Percentiles rank a stretch among this genome's conserved stretches.
Evolutionary conservation across 2,888 invertebrate genomes (phyloP).

Genomic region (Drosophila tripunctata): DNA sequence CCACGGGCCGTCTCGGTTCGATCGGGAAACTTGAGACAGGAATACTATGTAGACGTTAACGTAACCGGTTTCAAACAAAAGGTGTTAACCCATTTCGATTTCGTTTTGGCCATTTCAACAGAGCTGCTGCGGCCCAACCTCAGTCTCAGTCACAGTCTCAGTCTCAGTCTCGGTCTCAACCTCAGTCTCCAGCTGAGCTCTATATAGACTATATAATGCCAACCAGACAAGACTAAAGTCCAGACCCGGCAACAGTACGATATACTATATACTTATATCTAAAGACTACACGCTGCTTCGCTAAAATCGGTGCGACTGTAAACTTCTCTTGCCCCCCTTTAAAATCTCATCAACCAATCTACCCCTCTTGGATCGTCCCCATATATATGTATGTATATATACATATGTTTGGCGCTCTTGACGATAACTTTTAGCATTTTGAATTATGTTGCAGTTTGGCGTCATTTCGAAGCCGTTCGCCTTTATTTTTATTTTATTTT

Average conservation of each 20-base stretch:
- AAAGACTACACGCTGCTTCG: slow-evolving; percentile 35
- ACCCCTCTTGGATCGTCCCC: background rate
- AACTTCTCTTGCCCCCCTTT: background rate
- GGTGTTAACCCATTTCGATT: slow-evolving; percentile 77
- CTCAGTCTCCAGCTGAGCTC: background rate
- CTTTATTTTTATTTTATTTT: slow-evolving; percentile 36
- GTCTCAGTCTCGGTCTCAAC: too few relatives aligned
- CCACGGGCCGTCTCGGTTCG: slow-evolving; percentile 22
- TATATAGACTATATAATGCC: background rate
- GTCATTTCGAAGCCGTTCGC: slow-evolving; percentile 59
- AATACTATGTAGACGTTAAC: slow-evolving; percentile 20
- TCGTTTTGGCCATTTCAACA: slow-evolving; percentile 53
- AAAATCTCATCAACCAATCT: background rate
- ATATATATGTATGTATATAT: too few relatives aligned
- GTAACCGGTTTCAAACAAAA: slow-evolving; percentile 68
- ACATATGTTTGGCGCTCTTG: slow-evolving; percentile 65
- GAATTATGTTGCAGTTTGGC: slow-evolving; percentile 73
- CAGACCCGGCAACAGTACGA: slow-evolving; percentile 31
- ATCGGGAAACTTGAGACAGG: slow-evolving; percentile 54
- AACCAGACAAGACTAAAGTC: background rate
- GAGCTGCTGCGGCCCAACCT: slow-evolving; percentile 19
- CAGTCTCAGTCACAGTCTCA: slow-evolving; percentile 9
- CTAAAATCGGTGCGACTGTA: slow-evolving; percentile 17
- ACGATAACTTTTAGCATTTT: slow-evolving; percentile 78
- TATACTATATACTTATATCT: slow-evolving; percentile 47